Conservation (phyloP, 2,888 invertebrate species). For the Disparrhopalites patrizii region DNA sequence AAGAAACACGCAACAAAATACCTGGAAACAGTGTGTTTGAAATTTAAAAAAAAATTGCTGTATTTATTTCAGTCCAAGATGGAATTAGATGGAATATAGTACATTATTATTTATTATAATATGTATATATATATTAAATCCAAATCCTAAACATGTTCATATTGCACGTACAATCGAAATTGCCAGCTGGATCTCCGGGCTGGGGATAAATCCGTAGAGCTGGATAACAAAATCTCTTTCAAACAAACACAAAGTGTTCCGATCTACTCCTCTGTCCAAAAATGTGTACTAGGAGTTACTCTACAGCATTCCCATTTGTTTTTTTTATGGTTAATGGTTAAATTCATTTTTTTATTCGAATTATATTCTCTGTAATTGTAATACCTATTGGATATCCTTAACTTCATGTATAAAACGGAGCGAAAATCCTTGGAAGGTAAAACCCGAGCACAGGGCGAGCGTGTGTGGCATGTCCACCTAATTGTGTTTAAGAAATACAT, state of each 20-base stretch:
- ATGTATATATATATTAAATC: too few species aligned
- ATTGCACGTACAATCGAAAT: constrained; percentile 29
- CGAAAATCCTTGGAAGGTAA: constrained; percentile 28
- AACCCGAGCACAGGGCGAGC: constrained; percentile 41
- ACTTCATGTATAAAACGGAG: constrained; percentile 34
- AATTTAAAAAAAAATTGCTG: too few species aligned
- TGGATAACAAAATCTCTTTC: constrained; percentile 40
- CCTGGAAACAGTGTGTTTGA: too few species aligned
- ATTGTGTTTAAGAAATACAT: constrained; percentile 5
- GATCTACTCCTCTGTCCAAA: constrained; percentile 35
- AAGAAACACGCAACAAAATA: constrained; percentile 28
- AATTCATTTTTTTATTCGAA: background rate
- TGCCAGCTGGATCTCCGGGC: constrained; percentile 37
- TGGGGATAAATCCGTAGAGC: constrained; percentile 41
- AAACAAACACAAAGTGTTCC: constrained; percentile 35
- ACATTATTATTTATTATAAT: too few species aligned
- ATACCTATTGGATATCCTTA: constrained; percentile 34
- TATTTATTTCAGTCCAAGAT: too few species aligned
- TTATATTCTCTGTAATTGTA: background rate
- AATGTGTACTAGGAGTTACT: background rate
- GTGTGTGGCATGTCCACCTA: constrained; percentile 36
- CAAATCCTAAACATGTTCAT: background rate
- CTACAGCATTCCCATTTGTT: background rate
- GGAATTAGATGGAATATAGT: too few species aligned
- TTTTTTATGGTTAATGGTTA: background rate